Base-by-base conservation (phyloP, 64 coral and sea anemone genomes). In the Porites australiensis region DNA sequence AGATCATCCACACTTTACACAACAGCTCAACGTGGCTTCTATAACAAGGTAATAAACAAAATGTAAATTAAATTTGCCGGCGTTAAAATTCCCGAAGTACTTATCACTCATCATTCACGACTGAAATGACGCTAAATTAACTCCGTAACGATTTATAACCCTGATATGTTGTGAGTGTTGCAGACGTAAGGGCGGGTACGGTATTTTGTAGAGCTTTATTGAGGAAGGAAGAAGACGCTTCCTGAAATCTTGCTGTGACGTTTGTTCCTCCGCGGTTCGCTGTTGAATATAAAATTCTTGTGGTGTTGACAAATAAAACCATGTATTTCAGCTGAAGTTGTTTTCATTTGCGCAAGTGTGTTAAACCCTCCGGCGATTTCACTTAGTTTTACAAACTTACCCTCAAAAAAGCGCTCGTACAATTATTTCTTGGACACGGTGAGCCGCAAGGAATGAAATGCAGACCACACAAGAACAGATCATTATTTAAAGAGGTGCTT, bases 291-390 rank as follows among this genome's bases (percentile, higher is more conserved):
- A 63, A 15, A 84, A 84, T 84, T 84, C 81, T 68, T 84, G 81
- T 48, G 81, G 81, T 67, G 81, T 66, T 65, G 13, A 65, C 44
- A 64, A 52, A 67, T 83, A 83, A 84, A 69, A 46, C 64, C 45
- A 68, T 50, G 43, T 19, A 67, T 19, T 65, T n/a, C 64, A 18
- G 61, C 48, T 65, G 44, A 51, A 68, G 46, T 23, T 84, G 45
- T 84, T 84, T 84, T 68, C 18, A 21, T 50, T 84, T 13, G 23
- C 43, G 77, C 54, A 3, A 61, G 10, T 60, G 77, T 21, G 6
- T 68, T 84, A 14, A 84, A 68, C 81, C 81, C 81, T 84, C 81
- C 46, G 81, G 81, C 81, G 19, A 19, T 82, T 64, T 82, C 0
- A 19, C 22, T n/a, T 62, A n/a, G 60, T 58, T 81, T 64, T 81